These are phyloP conservation scores for Centruroides sculpturatus DNA, from an alignment of 1,140 invertebrate genomes.

Conservation along the genomic window DNA sequence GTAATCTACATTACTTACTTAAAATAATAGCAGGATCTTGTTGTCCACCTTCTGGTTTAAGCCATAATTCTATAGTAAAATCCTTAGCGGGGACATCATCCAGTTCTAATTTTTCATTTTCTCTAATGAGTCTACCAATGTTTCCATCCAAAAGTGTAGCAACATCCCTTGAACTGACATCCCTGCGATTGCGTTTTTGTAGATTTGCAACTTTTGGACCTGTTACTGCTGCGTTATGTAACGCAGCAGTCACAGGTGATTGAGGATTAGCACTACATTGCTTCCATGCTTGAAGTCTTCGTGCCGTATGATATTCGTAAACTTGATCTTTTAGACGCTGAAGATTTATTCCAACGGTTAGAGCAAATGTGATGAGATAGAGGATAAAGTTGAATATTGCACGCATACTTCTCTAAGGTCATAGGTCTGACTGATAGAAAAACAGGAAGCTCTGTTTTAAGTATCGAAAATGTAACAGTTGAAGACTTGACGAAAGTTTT, in stretches of 20 bases:
- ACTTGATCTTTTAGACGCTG: too few species aligned
- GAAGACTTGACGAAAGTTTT: too few species aligned
- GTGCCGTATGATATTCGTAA: neutral
- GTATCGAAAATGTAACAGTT: too few species aligned
- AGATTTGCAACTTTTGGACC: neutral
- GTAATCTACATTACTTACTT: neutral
- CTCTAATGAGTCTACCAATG: neutral
- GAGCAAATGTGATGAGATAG: too few species aligned
- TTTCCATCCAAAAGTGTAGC: neutral
- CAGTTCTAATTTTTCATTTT: neutral
- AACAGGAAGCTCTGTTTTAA: too few species aligned
- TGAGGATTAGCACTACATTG: neutral
- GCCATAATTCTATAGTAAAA: neutral
- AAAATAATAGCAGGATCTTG: neutral
- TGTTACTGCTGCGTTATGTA: neutral
- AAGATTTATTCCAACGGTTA: too few species aligned
- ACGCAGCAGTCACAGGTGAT: neutral
- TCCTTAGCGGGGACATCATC: neutral
- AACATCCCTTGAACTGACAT: neutral
- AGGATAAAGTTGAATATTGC: too few species aligned
- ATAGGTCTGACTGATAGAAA: too few species aligned
- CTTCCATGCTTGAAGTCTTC: neutral
- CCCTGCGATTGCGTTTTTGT: neutral
- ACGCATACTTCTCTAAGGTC: too few species aligned
- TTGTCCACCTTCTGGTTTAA: conserved; percentile 1